Evolutionary conservation across 1,140 invertebrate species (phyloP), one percentile per base, ranked within the genome.

Genomic region (Cydia pomonella): DNA sequence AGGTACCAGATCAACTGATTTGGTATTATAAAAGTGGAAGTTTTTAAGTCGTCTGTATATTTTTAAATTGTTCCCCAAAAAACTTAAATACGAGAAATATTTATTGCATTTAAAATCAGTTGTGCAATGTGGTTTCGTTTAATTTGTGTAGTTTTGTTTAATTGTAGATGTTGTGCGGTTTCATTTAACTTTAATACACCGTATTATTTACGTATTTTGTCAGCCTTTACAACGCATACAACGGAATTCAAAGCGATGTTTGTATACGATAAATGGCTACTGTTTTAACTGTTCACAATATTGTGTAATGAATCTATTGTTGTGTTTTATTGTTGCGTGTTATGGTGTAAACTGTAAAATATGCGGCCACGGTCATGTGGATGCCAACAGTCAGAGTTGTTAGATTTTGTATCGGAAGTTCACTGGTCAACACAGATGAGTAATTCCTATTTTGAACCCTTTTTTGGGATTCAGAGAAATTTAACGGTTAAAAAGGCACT

Each of bases 261-360:
- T 47, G n/a, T n/a, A 18, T 53, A 18, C 16, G 50, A 53, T 53
- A 53, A 53, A 53, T n/a, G 12, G 16, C n/a, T 18, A 1, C 50
- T 53, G 50, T 53, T 53, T 53, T 53, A 47, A 53, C 47, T 50
- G 13, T 50, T n/a, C 3, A n/a, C 41, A 44, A 44, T 44, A 53
- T 53, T n/a, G 50, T 53, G 50, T 18, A 21, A 53, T 53, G n/a
- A 18, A 6, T 53, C n/a, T 18, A 53, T 53, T 53, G 50, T 53
- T 53, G 50, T 53, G 47, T 50, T 50, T 50, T n/a, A 53, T 21
- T 47, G 44, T 47, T 53, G 50, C 50, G 50, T 53, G 18, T 50
- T 50, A 50, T 18, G 50, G 16, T 53, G 50, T 53, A 13, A 44
- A 44, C 0, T 44, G 41, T 44, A 44, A 44, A 44, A n/a, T 21